Conservation (phyloP, 2,888 invertebrate genomes). For the Reticulitermes lucifugus region DNA sequence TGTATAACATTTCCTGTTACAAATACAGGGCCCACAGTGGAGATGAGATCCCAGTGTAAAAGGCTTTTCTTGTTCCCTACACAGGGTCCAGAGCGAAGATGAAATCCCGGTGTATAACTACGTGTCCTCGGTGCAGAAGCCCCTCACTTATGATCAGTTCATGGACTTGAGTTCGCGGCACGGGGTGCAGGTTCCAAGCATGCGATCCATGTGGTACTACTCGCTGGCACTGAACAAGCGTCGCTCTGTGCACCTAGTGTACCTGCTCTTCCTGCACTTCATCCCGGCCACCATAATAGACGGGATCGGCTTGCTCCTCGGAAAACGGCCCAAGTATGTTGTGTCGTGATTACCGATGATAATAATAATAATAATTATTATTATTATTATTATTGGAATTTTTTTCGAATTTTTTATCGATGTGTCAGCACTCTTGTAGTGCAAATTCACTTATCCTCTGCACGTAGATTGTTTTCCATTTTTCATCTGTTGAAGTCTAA, state of each 20-base stretch:
- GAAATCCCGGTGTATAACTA: slow-evolving; percentile 57
- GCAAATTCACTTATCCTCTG: too few species aligned
- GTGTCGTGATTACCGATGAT: too few species aligned
- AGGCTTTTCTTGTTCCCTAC: background rate
- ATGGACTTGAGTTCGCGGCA: background rate
- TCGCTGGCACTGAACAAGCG: slow-evolving; percentile 26
- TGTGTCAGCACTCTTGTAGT: too few species aligned
- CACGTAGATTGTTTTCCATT: too few species aligned
- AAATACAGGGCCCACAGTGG: too few species aligned
- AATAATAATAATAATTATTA: too few species aligned
- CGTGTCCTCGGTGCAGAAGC: slow-evolving; percentile 28
- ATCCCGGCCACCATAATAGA: slow-evolving; percentile 44
- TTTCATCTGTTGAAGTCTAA: too few species aligned
- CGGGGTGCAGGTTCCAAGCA: slow-evolving; percentile 16
- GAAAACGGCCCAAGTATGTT: slow-evolving; percentile 68
- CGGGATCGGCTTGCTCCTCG: slow-evolving; percentile 69
- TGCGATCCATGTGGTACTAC: slow-evolving; percentile 35
- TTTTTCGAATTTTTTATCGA: too few species aligned
- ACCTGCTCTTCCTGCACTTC: slow-evolving; percentile 32
- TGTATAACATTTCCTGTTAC: too few species aligned
- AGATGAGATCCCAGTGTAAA: slow-evolving; percentile 59
- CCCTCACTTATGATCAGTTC: slow-evolving; percentile 38
- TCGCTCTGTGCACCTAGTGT: slow-evolving; percentile 1
- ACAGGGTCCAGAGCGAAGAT: slow-evolving; percentile 55
- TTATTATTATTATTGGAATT: too few species aligned